Conservation (phyloP, 2,797 vertebrate genomes). For the Lepidocolaptes lacrymiger region DNA sequence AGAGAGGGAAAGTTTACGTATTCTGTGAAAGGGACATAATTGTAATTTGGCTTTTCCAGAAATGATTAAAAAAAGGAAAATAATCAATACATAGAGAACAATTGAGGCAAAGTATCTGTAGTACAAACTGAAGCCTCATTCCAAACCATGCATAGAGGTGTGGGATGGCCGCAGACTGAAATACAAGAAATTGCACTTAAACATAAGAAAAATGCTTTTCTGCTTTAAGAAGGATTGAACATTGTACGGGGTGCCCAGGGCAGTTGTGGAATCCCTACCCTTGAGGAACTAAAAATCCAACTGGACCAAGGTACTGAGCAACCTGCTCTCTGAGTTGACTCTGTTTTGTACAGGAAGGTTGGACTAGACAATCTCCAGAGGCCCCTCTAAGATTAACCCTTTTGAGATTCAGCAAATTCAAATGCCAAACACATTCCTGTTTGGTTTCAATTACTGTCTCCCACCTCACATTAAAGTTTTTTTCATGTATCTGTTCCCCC, state of each 20-base stretch:
- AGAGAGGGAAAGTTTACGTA: neutral
- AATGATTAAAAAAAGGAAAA: neutral
- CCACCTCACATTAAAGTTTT: neutral
- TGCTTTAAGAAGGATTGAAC: neutral
- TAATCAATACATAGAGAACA: neutral
- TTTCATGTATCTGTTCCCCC: neutral
- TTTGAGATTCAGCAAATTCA: neutral
- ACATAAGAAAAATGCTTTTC: neutral
- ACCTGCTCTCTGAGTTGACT: neutral
- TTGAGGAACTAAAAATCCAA: neutral
- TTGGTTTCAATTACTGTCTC: neutral
- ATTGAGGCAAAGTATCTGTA: fast-evolving
- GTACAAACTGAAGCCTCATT: neutral
- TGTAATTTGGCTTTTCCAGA: neutral
- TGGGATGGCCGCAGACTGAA: neutral
- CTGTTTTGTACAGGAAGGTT: neutral
- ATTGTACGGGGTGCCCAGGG: neutral
- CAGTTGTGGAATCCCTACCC: neutral
- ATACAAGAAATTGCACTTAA: neutral
- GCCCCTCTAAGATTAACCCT: neutral
- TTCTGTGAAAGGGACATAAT: neutral
- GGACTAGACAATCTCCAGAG: neutral
- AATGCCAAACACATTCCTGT: neutral
- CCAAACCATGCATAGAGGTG: neutral
- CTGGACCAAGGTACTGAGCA: neutral